Percentiles rank a stretch among this genome's conserved stretches.
These are phyloP conservation scores for Antheraea yamamai DNA, from an alignment of 2,888 invertebrate genomes.

Conservation along the genomic window DNA sequence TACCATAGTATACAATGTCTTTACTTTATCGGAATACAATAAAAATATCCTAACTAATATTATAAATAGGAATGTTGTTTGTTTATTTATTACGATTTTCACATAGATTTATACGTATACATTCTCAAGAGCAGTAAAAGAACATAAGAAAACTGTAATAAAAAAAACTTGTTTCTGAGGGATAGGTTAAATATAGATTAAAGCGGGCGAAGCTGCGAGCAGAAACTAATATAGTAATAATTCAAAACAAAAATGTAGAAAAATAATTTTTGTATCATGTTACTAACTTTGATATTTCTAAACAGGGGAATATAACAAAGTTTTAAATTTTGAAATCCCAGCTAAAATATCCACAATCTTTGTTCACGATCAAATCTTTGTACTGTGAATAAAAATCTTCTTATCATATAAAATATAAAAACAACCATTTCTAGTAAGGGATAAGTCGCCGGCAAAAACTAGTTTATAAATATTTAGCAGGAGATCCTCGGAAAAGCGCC, in stretches of 20 bases:
- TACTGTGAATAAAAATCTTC: not conserved
- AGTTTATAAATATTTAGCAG: conserved; percentile 37
- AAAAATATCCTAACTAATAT: no score
- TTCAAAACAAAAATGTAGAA: not conserved
- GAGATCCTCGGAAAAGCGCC: conserved; percentile 35
- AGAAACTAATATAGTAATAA: no score
- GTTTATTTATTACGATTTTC: no score
- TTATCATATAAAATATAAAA: not conserved
- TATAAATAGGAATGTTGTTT: no score
- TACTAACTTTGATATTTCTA: not conserved
- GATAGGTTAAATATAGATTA: no score
- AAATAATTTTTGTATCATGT: not conserved
- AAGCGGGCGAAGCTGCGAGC: no score
- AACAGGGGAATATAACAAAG: not conserved
- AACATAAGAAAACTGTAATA: no score
- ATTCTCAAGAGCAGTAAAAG: no score
- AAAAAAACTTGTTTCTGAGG: no score
- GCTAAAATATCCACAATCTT: not conserved
- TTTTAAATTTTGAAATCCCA: not conserved
- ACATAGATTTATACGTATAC: no score
- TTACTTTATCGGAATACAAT: no score
- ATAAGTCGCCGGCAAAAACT: not conserved
- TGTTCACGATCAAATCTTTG: not conserved
- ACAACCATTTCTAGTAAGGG: not conserved
- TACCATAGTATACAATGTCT: no score